Evolutionary conservation across 2,888 invertebrate species (phyloP), one percentile per base, ranked within the genome.

Genomic region (Seladonia tumulorum): DNA sequence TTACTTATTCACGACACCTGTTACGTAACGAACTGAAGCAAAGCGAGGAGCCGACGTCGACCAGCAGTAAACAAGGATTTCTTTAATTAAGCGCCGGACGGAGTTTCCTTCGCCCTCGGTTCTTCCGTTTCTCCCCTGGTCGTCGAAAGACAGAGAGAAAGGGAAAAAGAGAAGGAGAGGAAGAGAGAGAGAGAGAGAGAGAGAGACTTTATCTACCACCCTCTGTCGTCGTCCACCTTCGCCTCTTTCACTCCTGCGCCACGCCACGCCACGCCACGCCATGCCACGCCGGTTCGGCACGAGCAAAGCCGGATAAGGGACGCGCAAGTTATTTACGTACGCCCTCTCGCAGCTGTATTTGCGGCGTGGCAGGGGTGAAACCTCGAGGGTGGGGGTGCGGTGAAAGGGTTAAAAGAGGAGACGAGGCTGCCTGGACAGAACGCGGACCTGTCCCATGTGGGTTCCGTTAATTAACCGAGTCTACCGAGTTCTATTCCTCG

Each of bases 381-480:
- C 53, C 22, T 47, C 75, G 72, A 86, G 79, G 75, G 53, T 57
- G 81, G 68, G 81, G 80, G 82, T 73, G 80, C 74, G 84, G 71
- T 81, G 57, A 73, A 83, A 76, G 83, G 84, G 85, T 78, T 76
- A 79, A 86, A 82, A 79, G 87, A 84, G 81, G 82, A 77, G 79
- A 84, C 79, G 81, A 68, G 82, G 77, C 82, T 80, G 88, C 73
- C 83, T 85, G 90, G 89, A 90, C 90, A 91, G 87, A 87, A 84
- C 88, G 89, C 82, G 85, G 86, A 87, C 82, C 82, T 84, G 93
- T 94, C 94, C 94, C 94, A 93, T 93, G 94, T 94, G 94, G 92
- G 90, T 93, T 93, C 93, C 93, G 93, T 94, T 94, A 90, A 90
- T 90, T 94, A 94, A 94, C 94, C 93, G 92, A 93, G 91, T 93